Evolutionary conservation across 2,113 vertebrate species (phyloP).

Genomic region (Craseonycteris thonglongyai): DNA sequence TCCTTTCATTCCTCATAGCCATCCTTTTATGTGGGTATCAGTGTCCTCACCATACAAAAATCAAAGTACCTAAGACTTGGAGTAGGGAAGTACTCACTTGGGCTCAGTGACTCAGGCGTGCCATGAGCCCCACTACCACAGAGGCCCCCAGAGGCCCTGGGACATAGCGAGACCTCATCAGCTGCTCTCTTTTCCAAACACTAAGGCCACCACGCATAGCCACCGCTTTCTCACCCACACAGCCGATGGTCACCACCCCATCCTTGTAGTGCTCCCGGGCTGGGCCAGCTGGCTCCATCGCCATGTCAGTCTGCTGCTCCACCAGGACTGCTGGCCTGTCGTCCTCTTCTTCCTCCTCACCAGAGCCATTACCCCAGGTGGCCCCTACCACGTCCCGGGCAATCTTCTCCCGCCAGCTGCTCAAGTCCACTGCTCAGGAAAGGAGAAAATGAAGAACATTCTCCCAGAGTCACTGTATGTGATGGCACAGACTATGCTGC

Average conservation of each 20-base stretch:
- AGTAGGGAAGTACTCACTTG: neutral
- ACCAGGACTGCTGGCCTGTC: slow-evolving; percentile 79
- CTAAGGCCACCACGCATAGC: rapidly evolving
- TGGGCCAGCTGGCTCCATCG: slow-evolving; percentile 80
- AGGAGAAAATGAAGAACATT: neutral
- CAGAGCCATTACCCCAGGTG: slow-evolving; percentile 63
- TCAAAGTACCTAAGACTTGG: neutral
- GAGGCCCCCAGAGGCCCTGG: neutral
- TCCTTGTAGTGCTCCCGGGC: slow-evolving; percentile 89
- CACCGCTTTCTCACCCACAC: slow-evolving; percentile 79
- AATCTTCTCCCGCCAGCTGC: slow-evolving; percentile 92
- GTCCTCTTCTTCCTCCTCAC: slow-evolving; percentile 78
- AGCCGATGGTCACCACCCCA: slow-evolving; percentile 90
- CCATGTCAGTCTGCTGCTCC: slow-evolving; percentile 85
- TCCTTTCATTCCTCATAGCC: neutral
- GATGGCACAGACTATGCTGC: neutral
- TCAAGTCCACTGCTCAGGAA: slow-evolving; percentile 85
- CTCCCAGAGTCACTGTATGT: neutral
- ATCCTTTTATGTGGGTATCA: neutral
- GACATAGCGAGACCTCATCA: neutral
- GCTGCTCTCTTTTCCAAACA: neutral
- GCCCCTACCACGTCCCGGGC: slow-evolving; percentile 80
- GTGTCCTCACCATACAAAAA: neutral
- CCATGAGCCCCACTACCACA: neutral
- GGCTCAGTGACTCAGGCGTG: neutral